Percentiles rank a stretch among this genome's conserved stretches.
These are phyloP conservation scores for Tromatobia lineatoria DNA, from an alignment of 2,888 invertebrate genomes.

Conservation along the genomic window DNA sequence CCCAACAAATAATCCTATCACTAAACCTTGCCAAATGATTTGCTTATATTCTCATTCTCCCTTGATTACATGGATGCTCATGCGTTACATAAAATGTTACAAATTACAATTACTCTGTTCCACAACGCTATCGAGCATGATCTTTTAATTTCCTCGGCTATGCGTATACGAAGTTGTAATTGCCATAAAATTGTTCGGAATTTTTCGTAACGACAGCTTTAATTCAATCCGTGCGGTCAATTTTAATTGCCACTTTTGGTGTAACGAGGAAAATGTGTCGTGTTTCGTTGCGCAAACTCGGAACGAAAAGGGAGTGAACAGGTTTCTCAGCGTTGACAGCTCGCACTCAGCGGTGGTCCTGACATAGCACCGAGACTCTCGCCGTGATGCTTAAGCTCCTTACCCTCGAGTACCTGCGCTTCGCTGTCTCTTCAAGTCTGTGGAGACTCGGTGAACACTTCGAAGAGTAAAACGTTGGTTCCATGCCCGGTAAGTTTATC, in stretches of 20 bases:
- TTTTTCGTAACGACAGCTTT: conserved; percentile 1
- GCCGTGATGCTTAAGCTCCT: conserved; percentile 47
- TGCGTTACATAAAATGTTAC: too few relatives aligned
- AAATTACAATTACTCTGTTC: conserved; percentile 7
- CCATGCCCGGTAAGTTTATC: conserved; percentile 41
- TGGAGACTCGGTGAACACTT: background rate
- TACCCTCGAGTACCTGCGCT: conserved; percentile 37
- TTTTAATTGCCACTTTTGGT: conserved; percentile 61
- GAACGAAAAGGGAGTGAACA: conserved; percentile 40
- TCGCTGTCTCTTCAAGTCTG: conserved; percentile 19
- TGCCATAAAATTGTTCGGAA: background rate
- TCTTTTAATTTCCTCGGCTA: background rate
- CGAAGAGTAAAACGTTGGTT: conserved; percentile 37
- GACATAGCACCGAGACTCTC: conserved; percentile 46
- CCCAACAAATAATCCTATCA: too few relatives aligned
- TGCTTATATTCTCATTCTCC: too few relatives aligned
- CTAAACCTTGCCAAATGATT: too few relatives aligned
- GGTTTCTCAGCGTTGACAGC: conserved; percentile 52
- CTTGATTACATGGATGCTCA: too few relatives aligned
- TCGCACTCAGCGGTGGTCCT: conserved; percentile 63
- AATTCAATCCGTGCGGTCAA: conserved; percentile 45
- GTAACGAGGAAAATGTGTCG: conserved; percentile 60
- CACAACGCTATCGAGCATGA: background rate
- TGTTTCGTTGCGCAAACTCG: background rate
- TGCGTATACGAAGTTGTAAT: background rate